Percentiles rank a stretch among this genome's conserved stretches.
phyloP scores from a whole-genome alignment of 2,888 invertebrate genomes.

The Spatulosminthurus flaviceps region DNA sequence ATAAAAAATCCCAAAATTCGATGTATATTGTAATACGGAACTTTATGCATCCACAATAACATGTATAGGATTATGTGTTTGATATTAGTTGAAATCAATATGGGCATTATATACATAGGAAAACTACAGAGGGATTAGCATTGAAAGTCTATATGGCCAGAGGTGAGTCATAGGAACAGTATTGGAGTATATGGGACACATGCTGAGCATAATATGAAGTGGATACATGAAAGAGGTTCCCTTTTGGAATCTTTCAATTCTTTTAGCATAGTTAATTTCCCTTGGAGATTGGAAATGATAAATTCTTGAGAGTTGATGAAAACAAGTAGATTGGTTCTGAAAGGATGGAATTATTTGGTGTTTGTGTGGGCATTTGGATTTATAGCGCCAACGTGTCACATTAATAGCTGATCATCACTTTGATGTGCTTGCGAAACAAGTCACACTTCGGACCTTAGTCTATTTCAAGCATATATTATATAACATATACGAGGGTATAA shows the following conservation, averaged over 20 bases:
- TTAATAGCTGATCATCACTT: slow-evolving; percentile 11
- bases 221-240: background rate
- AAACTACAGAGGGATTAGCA: too few relatives aligned
- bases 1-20: too few relatives aligned
- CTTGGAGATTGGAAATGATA: background rate
- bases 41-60: too few relatives aligned
- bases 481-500: too few relatives aligned
- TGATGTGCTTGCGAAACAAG: slow-evolving; percentile 34
- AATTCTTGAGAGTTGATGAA: slow-evolving; percentile 5
- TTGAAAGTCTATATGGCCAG: too few relatives aligned
- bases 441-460: background rate
- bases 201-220: too few relatives aligned
- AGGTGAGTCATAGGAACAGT: too few relatives aligned
- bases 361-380: slow-evolving; percentile 31
- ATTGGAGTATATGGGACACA: background rate
- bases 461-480: too few relatives aligned
- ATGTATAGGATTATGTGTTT: too few relatives aligned
- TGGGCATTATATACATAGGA: too few relatives aligned
- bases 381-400: slow-evolving; percentile 28
- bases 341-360: slow-evolving; percentile 15
- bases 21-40: too few relatives aligned
- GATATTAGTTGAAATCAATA: too few relatives aligned
- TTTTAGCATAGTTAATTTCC: background rate
- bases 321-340: slow-evolving; percentile 2
- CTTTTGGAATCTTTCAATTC: background rate